Percentiles rank a stretch among this genome's conserved stretches.
Conservation (phyloP, 1,140 invertebrate species). For the Bombus sylvicola region DNA sequence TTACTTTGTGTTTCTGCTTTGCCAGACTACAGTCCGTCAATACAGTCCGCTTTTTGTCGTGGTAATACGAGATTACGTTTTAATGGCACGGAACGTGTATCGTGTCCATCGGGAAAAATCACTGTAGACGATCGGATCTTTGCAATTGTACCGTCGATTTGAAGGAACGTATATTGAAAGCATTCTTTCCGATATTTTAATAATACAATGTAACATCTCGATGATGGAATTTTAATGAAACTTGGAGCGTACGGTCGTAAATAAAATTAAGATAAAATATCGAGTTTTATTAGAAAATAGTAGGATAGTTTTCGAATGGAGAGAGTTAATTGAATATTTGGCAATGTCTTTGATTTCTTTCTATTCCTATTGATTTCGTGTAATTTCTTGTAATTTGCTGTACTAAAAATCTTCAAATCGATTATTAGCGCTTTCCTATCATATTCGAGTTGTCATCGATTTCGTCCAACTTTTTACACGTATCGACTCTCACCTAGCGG, state of each 20-base stretch:
- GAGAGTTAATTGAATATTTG: background rate
- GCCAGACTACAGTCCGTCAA: background rate
- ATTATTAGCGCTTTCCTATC: too few relatives aligned
- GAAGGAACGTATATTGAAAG: too few relatives aligned
- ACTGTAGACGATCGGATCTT: background rate
- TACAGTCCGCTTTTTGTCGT: background rate
- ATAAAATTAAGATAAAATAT: too few relatives aligned
- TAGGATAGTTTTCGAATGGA: background rate
- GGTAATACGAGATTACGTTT: conserved; percentile 6
- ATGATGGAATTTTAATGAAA: too few relatives aligned
- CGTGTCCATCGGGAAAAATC: background rate
- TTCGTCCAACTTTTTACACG: background rate
- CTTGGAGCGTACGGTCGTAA: too few relatives aligned
- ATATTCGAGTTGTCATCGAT: too few relatives aligned
- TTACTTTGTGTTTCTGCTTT: conserved; percentile 6
- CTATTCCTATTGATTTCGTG: too few relatives aligned
- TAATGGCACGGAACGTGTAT: background rate
- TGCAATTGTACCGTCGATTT: background rate
- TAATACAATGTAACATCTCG: too few relatives aligned
- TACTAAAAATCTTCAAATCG: too few relatives aligned
- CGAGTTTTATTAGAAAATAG: background rate
- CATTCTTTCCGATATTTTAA: too few relatives aligned
- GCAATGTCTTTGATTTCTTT: background rate
- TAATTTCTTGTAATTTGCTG: too few relatives aligned
- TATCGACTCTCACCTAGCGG: background rate